phyloP scores from a whole-genome alignment of 2,888 invertebrate species.

The Athalia circularis region DNA sequence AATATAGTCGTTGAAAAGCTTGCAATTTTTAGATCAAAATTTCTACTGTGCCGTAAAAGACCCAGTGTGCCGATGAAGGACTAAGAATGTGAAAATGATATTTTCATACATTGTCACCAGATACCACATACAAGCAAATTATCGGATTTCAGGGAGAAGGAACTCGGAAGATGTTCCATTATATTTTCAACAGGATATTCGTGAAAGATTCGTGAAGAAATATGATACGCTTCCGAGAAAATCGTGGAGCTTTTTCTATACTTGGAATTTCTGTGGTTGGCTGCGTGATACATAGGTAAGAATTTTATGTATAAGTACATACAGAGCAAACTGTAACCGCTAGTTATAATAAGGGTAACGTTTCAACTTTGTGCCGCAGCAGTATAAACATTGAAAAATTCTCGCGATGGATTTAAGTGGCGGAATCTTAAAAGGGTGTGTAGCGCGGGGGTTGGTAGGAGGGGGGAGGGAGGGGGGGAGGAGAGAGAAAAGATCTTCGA shows the following conservation, averaged over 20 bases:
- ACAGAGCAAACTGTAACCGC: not conserved
- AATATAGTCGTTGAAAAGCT: no score
- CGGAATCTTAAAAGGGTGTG: no score
- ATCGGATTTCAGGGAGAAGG: not conserved
- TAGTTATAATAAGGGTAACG: not conserved
- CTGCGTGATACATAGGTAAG: not conserved
- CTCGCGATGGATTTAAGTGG: no score
- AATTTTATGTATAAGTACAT: not conserved
- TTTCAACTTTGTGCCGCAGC: not conserved
- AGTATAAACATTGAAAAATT: conserved; percentile 17
- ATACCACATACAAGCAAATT: no score
- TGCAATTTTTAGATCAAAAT: no score
- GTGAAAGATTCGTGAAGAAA: conserved; percentile 12
- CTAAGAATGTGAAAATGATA: no score
- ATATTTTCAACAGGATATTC: conserved; percentile 22
- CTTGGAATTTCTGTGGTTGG: not conserved
- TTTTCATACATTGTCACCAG: no score
- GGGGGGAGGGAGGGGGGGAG: no score
- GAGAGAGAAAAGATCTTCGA: no score
- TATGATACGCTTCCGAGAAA: conserved; percentile 29
- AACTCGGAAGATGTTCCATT: conserved; percentile 36
- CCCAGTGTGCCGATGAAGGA: no score
- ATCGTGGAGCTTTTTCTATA: conserved; percentile 9
- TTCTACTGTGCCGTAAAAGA: no score
- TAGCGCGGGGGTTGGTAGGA: no score